Conservation (phyloP, 2,888 invertebrate genomes). For the Pseudococcus longispinus region DNA sequence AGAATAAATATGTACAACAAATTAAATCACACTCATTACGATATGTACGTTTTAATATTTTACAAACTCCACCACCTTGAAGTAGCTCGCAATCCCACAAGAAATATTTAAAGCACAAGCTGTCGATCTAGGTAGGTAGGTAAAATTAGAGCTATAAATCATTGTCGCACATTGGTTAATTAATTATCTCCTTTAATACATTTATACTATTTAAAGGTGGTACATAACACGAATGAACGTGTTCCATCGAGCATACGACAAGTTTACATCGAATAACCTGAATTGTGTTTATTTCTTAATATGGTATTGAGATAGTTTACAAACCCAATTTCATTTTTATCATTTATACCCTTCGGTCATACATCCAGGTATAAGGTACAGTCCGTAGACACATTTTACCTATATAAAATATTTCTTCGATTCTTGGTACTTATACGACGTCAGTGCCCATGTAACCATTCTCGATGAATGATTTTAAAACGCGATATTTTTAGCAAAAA, state of each 20-base stretch:
- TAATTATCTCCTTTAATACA: constrained; percentile 11
- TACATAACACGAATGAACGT: neutral
- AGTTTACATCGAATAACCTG: constrained; percentile 1
- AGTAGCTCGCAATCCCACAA: neutral
- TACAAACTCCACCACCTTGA: neutral
- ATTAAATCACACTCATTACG: neutral
- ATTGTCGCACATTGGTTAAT: constrained; percentile 11
- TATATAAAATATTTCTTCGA: neutral
- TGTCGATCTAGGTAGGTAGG: neutral
- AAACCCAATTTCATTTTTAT: constrained; percentile 16
- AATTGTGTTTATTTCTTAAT: constrained; percentile 16
- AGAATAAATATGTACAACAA: no score
- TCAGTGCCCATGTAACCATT: neutral
- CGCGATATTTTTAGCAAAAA: neutral
- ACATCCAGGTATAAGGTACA: neutral
- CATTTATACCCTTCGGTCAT: constrained; percentile 5
- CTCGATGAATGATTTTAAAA: neutral
- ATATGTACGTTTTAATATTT: neutral
- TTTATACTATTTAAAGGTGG: constrained; percentile 8
- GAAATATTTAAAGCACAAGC: neutral
- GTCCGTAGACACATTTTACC: neutral
- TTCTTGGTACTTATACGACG: neutral
- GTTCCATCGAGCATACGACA: neutral
- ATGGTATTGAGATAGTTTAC: constrained; percentile 16
- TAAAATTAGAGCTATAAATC: constrained; percentile 3